Percentiles rank a stretch among this genome's conserved stretches.
Conservation (phyloP, 2,888 invertebrate genomes). For the Agrotis ipsilon region DNA sequence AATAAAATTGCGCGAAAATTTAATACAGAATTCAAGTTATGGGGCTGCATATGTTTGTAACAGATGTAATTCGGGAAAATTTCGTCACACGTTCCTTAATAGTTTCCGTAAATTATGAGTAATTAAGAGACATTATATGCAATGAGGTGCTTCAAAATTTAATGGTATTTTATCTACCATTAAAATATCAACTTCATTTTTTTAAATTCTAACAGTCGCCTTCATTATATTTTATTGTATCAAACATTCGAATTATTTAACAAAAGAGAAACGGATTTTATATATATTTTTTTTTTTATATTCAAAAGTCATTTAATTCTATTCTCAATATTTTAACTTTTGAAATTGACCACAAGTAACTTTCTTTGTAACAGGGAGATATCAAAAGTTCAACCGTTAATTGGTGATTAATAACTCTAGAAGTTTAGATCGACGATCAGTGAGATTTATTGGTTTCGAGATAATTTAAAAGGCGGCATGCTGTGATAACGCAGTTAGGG, state of each 20-base stretch:
- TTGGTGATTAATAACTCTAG: conserved; percentile 50
- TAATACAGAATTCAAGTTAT: not conserved
- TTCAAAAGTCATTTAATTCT: conserved; percentile 7
- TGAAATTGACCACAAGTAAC: conserved; percentile 48
- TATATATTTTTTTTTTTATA: not conserved
- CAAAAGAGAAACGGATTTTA: conserved; percentile 13
- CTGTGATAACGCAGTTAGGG: conserved; percentile 1
- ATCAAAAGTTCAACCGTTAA: conserved; percentile 38
- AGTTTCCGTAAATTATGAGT: not conserved
- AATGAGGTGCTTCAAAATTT: not conserved
- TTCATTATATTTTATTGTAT: not conserved
- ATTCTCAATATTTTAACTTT: conserved; percentile 24
- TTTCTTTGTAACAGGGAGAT: conserved; percentile 39
- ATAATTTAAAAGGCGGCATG: conserved; percentile 18
- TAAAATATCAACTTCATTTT: not conserved
- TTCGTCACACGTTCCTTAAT: too few relatives aligned
- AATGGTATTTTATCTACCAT: too few relatives aligned
- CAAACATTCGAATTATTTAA: conserved; percentile 13
- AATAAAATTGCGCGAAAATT: not conserved
- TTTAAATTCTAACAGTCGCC: too few relatives aligned
- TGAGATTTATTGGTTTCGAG: conserved; percentile 41
- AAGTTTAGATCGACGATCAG: conserved; percentile 42
- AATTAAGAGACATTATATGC: not conserved
- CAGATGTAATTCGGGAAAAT: not conserved
- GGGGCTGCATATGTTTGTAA: not conserved